Percentiles rank a stretch among this genome's conserved stretches.
phyloP scores from a whole-genome alignment of 2,113 vertebrate species.

The Trachemys scripta region DNA sequence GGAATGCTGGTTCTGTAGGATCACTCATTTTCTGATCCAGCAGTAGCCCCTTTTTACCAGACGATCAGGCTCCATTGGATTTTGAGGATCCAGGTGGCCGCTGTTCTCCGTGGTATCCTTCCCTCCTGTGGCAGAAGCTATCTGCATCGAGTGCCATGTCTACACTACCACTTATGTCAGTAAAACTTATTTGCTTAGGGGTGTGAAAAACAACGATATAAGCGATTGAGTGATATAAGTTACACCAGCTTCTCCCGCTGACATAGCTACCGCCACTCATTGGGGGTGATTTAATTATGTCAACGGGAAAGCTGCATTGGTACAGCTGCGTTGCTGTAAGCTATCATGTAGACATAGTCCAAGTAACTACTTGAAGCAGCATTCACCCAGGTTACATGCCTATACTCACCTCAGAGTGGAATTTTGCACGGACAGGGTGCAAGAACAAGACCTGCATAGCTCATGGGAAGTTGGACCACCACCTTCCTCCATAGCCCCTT shows the following conservation, averaged over 20 bases:
- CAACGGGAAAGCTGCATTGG: too few relatives aligned
- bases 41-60: not conserved
- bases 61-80: not conserved
- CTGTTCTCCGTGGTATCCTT: rapidly evolving
- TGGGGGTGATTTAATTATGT: too few relatives aligned
- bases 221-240: too few relatives aligned
- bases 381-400: not conserved
- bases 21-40: not conserved
- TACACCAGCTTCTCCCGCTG: too few relatives aligned
- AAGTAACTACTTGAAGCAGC: not conserved
- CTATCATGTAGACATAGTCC: too few relatives aligned
- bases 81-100: not conserved
- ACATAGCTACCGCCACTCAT: too few relatives aligned
- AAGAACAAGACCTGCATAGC: not conserved
- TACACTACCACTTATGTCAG: too few relatives aligned
- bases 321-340: too few relatives aligned
- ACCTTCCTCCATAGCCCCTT: not conserved
- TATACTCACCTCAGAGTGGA: not conserved
- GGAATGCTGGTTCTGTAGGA: not conserved
- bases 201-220: too few relatives aligned
- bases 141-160: not conserved
- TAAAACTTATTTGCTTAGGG: too few relatives aligned
- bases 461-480: not conserved
- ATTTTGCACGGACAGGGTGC: not conserved
- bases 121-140: not conserved